A percentile compares a stretch with the other conserved stretches of the same genome.
These are phyloP conservation scores for Tenualosa ilisha DNA, from an alignment of 2,797 vertebrate species.

Conservation along the genomic window DNA sequence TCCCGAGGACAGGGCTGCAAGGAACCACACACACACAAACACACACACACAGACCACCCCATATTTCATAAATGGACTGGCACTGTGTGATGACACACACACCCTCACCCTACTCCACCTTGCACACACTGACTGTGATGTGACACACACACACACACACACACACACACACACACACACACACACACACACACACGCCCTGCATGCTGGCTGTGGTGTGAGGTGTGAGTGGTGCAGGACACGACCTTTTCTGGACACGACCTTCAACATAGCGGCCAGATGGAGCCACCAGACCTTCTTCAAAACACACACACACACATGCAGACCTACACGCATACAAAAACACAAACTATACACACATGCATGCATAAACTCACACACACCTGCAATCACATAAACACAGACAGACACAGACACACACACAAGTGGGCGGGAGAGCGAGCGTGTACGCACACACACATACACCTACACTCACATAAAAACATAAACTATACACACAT, in stretches of 20 bases:
- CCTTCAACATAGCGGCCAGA: background rate
- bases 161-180: background rate
- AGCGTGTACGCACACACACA: background rate
- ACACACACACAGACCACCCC: no score
- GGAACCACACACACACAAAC: background rate
- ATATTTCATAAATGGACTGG: no score
- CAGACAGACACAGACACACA: background rate
- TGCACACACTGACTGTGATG: background rate
- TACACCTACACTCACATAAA: background rate
- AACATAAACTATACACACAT: conserved; percentile 6
- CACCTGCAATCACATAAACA: background rate
- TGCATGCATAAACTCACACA: background rate
- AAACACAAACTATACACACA: background rate
- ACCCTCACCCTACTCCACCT: no score
- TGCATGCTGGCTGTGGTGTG: background rate
- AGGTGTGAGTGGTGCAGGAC: background rate
- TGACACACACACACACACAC: background rate
- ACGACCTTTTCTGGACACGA: background rate
- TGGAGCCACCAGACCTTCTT: background rate
- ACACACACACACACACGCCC: background rate
- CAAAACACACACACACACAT: background rate
- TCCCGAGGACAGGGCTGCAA: background rate
- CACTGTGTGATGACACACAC: no score
- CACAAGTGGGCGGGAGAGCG: background rate
- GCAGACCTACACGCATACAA: background rate